Evolutionary conservation across 2,888 invertebrate species (phyloP), one percentile per base, ranked within the genome.

Genomic region (Lasioglossum marginatum): DNA sequence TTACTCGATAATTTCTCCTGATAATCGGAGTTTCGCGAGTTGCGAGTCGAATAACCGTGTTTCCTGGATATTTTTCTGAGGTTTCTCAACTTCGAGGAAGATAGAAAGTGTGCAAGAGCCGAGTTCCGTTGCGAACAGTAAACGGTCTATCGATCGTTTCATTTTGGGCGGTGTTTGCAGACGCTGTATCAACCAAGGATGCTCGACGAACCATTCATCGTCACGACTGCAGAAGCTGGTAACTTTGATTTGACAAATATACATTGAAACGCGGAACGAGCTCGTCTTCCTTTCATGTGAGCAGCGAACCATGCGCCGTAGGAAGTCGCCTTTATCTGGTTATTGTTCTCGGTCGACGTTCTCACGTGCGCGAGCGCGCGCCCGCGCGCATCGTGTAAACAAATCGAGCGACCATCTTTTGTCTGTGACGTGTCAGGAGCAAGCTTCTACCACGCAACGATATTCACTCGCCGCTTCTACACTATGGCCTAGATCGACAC

Each of bases 171-270:
- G 2, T 19, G 34, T 31, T 66, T 66, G 66, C 66, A 66, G n/a
- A 4, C 27, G 60, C 60, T 60, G 60, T 60, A 60, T 60, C 60
- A 60, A 12, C 60, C 27, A 27, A 60, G 60, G 60, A 60, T 60
- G 27, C 60, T 60, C 60, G 60, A 14, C 60, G 60, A 60, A 27
- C 60, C 60, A 60, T 60, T 60, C 60, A 27, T 60, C 60, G n/a
- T 27, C 60, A 14, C 60, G 14, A 60, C 27, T 27, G 60, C 14
- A 27, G 60, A 60, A 60, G 14, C 60, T 60, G 60, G 60, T 60
- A 60, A 60, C 60, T 60, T 60, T 60, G 60, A 60, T 60, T 60
- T 60, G 60, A 60, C 27, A 60, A 60, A 60, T 60, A 60, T 60
- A 60, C 60, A 27, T 60, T 60, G 60, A 27, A 60, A 27, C 60